phyloP scores from a whole-genome alignment of 2,888 invertebrate species.

The Drosophila recens region DNA sequence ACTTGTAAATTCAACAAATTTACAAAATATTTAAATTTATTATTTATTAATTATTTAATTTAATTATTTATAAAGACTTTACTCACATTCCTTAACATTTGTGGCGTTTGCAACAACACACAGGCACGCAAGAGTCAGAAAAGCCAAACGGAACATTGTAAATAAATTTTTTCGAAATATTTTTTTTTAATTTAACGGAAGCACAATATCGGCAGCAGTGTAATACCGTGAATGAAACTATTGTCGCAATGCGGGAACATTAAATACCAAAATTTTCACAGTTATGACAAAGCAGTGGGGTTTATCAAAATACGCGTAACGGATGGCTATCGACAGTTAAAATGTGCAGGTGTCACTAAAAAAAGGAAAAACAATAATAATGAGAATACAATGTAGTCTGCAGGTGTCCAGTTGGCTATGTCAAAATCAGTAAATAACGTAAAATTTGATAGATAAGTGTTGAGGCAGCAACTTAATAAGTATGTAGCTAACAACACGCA shows the following conservation, averaged over 20 bases:
- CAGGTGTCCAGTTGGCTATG: conserved; percentile 47
- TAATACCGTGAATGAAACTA: conserved; percentile 60
- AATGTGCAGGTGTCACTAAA: conserved; percentile 64
- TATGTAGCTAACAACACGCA: conserved; percentile 15
- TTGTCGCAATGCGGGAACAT: conserved; percentile 31
- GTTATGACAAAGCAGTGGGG: conserved; percentile 53
- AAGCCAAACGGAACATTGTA: conserved; percentile 57
- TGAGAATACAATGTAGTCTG: conserved; percentile 36
- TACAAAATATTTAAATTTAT: too few relatives aligned
- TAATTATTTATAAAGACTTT: background rate
- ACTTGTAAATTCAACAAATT: too few relatives aligned
- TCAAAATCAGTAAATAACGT: conserved; percentile 63
- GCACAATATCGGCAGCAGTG: conserved; percentile 28
- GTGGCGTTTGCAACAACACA: conserved; percentile 43
- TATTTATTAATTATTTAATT: background rate
- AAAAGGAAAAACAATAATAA: conserved; percentile 20
- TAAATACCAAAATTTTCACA: conserved; percentile 58
- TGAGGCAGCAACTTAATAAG: conserved; percentile 22
- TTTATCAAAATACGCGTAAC: conserved; percentile 55
- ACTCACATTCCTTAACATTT: conserved; percentile 65
- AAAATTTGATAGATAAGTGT: conserved; percentile 58
- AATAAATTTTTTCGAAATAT: too few relatives aligned
- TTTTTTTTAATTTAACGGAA: background rate
- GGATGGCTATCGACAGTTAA: conserved; percentile 51
- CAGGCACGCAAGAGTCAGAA: conserved; percentile 45